Conservation (phyloP, 2,797 vertebrate genomes). For the Anguilla pacifica region DNA sequence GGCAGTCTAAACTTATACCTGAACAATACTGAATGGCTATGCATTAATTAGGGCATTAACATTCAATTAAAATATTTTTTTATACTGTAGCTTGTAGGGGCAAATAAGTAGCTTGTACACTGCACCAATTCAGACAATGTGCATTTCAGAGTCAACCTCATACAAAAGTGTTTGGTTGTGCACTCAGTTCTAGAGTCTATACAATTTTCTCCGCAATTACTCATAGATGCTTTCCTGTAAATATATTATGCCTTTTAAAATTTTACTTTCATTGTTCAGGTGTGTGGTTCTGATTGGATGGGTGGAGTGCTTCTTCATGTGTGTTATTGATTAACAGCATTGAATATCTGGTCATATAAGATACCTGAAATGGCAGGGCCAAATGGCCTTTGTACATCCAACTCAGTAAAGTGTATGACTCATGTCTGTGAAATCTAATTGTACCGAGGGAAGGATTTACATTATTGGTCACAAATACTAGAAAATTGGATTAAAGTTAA, state of each 20-base stretch:
- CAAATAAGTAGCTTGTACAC: too few species aligned
- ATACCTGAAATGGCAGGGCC: background rate
- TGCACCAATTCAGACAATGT: too few species aligned
- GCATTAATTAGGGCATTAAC: too few species aligned
- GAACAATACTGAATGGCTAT: too few species aligned
- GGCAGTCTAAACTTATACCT: too few species aligned
- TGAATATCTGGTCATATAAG: background rate
- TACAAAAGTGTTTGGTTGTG: too few species aligned
- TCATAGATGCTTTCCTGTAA: background rate
- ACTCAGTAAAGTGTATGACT: background rate
- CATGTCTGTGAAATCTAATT: background rate
- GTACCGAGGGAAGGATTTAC: background rate
- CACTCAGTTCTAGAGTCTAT: background rate
- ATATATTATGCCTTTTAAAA: background rate
- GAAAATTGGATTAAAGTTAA: background rate
- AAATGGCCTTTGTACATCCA: conserved; percentile 8
- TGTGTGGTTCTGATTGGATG: background rate
- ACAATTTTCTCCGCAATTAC: background rate
- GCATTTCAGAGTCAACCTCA: too few species aligned
- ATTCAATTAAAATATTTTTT: too few species aligned
- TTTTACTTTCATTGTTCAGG: background rate
- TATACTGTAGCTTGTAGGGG: too few species aligned
- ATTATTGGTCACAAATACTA: background rate
- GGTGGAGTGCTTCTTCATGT: background rate
- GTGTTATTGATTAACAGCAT: conserved; percentile 14